These are phyloP conservation scores for Parnassius glacialis DNA, from an alignment of 2,888 invertebrate genomes.

Conservation along the genomic window DNA sequence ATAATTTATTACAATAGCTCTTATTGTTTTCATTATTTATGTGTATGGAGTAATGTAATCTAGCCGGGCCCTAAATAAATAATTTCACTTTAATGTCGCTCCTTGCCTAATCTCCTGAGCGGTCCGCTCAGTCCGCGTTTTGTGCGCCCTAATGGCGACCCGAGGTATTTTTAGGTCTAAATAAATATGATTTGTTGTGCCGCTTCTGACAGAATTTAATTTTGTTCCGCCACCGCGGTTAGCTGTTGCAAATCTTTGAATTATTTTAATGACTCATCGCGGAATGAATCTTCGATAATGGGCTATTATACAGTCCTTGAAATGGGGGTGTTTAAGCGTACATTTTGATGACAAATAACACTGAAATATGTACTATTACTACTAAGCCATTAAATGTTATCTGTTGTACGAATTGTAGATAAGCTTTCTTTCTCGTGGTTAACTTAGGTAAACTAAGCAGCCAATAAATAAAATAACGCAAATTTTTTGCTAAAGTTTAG, in stretches of 20 bases:
- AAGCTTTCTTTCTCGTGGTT: too few species aligned
- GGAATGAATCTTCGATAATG: constrained; percentile 45
- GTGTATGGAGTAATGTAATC: constrained; percentile 81
- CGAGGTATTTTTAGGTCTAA: constrained; percentile 80
- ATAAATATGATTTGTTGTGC: constrained; percentile 81
- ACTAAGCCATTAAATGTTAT: too few species aligned
- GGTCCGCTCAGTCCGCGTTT: constrained; percentile 67
- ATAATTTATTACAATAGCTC: constrained; percentile 81
- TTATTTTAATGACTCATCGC: constrained; percentile 69
- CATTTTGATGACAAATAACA: too few species aligned
- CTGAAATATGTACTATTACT: too few species aligned
- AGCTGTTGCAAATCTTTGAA: constrained; percentile 70
- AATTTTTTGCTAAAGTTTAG: too few species aligned
- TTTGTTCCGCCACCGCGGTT: constrained; percentile 58
- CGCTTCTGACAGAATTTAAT: constrained; percentile 78
- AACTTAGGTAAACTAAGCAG: too few species aligned
- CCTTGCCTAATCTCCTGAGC: constrained; percentile 79
- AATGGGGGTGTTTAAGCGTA: not conserved
- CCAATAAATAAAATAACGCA: too few species aligned
- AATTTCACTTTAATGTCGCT: constrained; percentile 80
- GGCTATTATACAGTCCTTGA: constrained; percentile 35
- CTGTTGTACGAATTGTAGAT: too few species aligned
- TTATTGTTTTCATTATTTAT: constrained; percentile 82
- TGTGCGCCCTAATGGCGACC: constrained; percentile 73
- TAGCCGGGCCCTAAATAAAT: constrained; percentile 80